These are phyloP conservation scores for Aporophyla lueneburgensis DNA, from an alignment of 2,888 invertebrate species.

Conservation along the genomic window DNA sequence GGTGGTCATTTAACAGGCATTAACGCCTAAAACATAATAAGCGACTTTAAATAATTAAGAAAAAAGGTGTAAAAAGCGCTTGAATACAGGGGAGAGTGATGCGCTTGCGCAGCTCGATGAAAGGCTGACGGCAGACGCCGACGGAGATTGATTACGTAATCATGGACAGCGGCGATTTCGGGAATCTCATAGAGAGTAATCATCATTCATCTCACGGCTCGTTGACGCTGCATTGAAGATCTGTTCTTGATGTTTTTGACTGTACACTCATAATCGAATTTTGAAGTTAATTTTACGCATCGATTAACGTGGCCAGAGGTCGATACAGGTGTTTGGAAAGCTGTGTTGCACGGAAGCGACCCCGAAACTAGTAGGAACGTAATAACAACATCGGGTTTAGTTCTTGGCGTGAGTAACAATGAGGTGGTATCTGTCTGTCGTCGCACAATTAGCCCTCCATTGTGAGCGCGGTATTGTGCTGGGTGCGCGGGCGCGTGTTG, in stretches of 20 bases:
- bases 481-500: constrained; percentile 84
- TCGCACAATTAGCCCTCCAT: constrained; percentile 89
- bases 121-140: constrained; percentile 85
- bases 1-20: constrained; percentile 86
- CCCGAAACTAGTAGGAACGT: constrained; percentile 62
- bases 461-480: constrained; percentile 80
- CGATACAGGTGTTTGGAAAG: constrained; percentile 68
- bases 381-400: constrained; percentile 73
- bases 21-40: constrained; percentile 88
- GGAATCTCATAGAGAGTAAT: constrained; percentile 88
- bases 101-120: constrained; percentile 85
- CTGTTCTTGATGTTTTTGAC: constrained; percentile 74
- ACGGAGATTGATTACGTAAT: constrained; percentile 90
- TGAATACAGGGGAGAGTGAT: constrained; percentile 83
- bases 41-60: constrained; percentile 86
- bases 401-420: constrained; percentile 77
- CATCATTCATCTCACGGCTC: constrained; percentile 88
- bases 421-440: constrained; percentile 84
- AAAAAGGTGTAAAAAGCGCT: constrained; percentile 87
- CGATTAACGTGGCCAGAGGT: constrained; percentile 68
- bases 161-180: constrained; percentile 86
- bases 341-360: constrained; percentile 65
- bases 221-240: constrained; percentile 82
- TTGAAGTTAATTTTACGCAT: constrained; percentile 78
- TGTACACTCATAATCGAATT: constrained; percentile 74